phyloP scores from a whole-genome alignment of 2,113 vertebrate genomes.

The Sinocyclocheilus anophthalmus region DNA sequence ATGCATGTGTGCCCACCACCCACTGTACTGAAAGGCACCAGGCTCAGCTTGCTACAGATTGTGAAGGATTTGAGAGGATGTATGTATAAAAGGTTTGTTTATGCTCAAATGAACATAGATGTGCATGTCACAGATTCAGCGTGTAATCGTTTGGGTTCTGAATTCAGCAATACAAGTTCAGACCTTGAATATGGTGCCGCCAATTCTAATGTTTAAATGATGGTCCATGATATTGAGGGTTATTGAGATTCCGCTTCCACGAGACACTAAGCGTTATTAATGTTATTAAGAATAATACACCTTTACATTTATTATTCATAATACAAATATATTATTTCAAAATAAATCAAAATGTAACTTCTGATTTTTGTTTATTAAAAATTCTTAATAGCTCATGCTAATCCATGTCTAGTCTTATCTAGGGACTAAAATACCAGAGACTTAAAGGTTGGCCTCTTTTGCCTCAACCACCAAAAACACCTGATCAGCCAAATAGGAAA shows the following conservation, averaged over 20 bases:
- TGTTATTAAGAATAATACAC: no score
- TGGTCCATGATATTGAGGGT: not conserved
- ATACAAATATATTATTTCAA: no score
- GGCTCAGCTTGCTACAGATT: conserved; percentile 29
- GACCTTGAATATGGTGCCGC: not conserved
- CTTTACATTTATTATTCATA: no score
- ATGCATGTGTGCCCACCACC: conserved; percentile 25
- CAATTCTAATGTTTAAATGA: not conserved
- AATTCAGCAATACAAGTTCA: not conserved
- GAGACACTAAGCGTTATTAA: no score
- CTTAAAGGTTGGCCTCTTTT: not conserved
- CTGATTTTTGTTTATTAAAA: no score
- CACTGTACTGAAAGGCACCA: conserved; percentile 43
- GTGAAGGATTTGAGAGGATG: conserved; percentile 39
- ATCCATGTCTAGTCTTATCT: not conserved
- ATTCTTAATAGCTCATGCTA: no score
- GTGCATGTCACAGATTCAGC: not conserved
- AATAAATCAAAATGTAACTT: no score
- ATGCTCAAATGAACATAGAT: not conserved
- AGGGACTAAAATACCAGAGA: not conserved
- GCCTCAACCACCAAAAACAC: not conserved
- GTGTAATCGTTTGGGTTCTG: not conserved
- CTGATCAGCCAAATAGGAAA: not conserved
- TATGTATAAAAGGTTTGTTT: not conserved
- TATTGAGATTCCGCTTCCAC: not conserved